Conservation (phyloP, 37 sponge, comb jelly and placozoan genomes). For the Ianthella basta region DNA sequence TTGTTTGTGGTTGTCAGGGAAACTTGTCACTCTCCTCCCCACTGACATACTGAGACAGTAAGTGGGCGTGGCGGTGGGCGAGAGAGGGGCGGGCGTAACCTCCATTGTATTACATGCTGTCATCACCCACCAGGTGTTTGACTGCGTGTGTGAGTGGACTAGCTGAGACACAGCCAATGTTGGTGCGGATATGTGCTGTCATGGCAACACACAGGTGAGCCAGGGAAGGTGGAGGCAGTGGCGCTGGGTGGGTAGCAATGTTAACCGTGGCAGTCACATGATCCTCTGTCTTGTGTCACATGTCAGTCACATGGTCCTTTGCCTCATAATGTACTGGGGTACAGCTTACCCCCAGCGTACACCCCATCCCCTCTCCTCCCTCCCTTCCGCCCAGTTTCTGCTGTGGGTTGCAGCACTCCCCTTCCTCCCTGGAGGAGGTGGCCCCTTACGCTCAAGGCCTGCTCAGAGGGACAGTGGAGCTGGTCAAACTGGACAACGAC, state of each 20-base stretch:
- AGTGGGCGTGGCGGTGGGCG: neutral
- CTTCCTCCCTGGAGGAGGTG: neutral
- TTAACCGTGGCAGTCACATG: neutral
- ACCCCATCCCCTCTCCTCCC: neutral
- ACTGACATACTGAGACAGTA: slow-evolving; percentile 40
- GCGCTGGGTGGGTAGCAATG: neutral
- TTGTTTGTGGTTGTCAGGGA: slow-evolving; percentile 69
- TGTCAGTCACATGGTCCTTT: no score
- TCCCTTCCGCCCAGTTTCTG: slow-evolving; percentile 46
- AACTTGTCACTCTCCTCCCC: slow-evolving; percentile 52
- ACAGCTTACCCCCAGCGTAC: neutral
- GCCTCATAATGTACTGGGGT: no score
- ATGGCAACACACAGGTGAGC: slow-evolving; percentile 58
- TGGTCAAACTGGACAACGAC: slow-evolving; percentile 24
- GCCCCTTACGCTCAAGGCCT: neutral
- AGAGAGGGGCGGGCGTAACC: neutral
- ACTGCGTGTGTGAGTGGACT: slow-evolving; percentile 46
- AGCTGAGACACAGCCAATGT: slow-evolving; percentile 39
- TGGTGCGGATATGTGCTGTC: slow-evolving; percentile 67
- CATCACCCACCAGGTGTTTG: slow-evolving; percentile 43
- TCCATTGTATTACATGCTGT: neutral
- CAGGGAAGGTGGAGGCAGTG: neutral
- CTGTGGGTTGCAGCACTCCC: slow-evolving; percentile 29
- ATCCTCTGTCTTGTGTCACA: no score
- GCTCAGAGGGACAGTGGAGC: slow-evolving; percentile 13